Evolutionary conservation across 2,888 invertebrate genomes (phyloP).

Genomic region (Leptura quadrifasciata): DNA sequence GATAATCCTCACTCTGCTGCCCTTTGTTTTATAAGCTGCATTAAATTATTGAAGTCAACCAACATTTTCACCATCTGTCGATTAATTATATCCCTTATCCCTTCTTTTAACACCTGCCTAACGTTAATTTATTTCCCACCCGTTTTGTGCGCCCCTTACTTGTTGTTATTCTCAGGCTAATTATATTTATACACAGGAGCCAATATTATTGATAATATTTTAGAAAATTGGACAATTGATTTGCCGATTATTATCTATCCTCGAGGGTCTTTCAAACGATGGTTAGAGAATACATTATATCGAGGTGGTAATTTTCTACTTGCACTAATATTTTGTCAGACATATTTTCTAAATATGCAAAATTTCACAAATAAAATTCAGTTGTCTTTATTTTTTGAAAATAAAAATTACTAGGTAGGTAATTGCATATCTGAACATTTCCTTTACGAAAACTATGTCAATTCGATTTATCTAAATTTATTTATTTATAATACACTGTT

Average conservation of each 20-base stretch:
- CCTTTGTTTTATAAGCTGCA: slow-evolving; percentile 27
- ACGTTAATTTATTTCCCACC: slow-evolving; percentile 52
- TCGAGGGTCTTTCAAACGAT: no score
- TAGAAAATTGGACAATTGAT: neutral
- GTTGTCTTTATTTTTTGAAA: no score
- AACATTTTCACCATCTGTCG: slow-evolving; percentile 52
- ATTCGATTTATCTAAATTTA: no score
- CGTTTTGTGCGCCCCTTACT: slow-evolving; percentile 43
- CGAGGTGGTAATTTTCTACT: no score
- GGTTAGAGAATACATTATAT: no score
- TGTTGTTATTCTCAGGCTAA: slow-evolving; percentile 1
- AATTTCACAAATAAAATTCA: no score
- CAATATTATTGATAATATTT: slow-evolving; percentile 5
- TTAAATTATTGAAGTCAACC: slow-evolving; percentile 27
- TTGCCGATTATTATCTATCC: neutral
- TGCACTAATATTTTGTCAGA: no score
- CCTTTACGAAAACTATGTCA: no score
- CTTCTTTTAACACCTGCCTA: slow-evolving; percentile 56
- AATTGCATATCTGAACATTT: no score
- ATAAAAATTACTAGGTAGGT: no score
- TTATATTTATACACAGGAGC: slow-evolving; percentile 10
- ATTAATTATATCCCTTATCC: slow-evolving; percentile 53
- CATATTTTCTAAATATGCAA: no score
- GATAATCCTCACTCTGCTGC: neutral
- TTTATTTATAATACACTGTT: no score